A percentile compares a stretch with the other conserved stretches of the same genome.
Evolutionary conservation across 2,797 vertebrate species (phyloP).

Genomic region (Myripristis murdjan): DNA sequence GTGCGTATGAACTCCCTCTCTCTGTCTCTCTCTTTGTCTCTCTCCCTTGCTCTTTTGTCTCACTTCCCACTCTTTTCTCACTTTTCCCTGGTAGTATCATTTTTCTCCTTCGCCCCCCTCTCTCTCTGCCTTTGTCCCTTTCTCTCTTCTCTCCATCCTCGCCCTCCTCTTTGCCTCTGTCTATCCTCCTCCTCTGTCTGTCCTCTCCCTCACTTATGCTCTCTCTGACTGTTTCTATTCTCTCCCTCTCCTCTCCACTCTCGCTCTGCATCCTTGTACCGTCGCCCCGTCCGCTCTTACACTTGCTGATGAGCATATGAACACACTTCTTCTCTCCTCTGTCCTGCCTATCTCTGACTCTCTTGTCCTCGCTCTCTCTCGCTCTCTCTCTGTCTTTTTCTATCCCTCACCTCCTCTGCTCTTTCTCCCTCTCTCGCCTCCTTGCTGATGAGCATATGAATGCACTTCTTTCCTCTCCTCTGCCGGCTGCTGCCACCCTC

Average conservation of each 20-base stretch:
- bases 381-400: not conserved
- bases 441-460: constrained; percentile 10
- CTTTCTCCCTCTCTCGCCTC: not conserved
- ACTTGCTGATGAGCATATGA: constrained; percentile 68
- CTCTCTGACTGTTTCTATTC: constrained; percentile 18
- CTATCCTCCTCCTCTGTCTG: not conserved
- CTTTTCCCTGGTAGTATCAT: constrained; percentile 11
- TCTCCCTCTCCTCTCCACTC: constrained; percentile 24
- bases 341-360: not conserved
- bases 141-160: constrained; percentile 4
- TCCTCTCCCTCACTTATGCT: constrained; percentile 3
- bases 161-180: constrained; percentile 26
- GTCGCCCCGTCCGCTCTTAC: constrained; percentile 38
- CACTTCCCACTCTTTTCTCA: not conserved
- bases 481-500: constrained; percentile 52
- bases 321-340: constrained; percentile 57
- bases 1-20: not conserved
- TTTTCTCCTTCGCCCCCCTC: not conserved
- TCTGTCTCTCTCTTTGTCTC: not conserved
- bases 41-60: not conserved
- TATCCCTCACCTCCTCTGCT: not conserved
- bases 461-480: not conserved
- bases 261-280: not conserved
- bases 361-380: not conserved
- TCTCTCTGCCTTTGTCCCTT: not conserved